Conservation (phyloP, 2,797 vertebrate species). For the Cottoperca gobio region DNA sequence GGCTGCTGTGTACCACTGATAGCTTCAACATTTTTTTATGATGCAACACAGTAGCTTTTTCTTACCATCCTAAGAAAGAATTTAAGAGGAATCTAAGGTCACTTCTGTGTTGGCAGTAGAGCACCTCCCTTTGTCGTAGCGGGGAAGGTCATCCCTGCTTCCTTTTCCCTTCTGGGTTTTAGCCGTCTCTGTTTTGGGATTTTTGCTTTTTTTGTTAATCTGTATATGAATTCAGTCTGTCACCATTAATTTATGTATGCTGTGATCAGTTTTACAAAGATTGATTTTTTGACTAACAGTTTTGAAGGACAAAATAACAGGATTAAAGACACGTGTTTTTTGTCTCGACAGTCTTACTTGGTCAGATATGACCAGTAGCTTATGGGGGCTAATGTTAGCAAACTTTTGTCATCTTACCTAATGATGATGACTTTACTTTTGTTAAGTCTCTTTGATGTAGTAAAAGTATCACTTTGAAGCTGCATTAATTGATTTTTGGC, state of each 20-base stretch:
- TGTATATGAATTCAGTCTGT: neutral
- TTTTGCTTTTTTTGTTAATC: neutral
- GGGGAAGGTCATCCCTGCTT: neutral
- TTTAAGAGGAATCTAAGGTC: conserved; percentile 1
- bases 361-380: too few species aligned
- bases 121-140: neutral
- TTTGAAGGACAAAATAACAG: neutral
- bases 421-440: neutral
- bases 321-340: neutral
- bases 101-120: neutral
- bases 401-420: too few species aligned
- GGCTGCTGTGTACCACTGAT: conserved; percentile 31
- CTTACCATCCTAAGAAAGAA: conserved; percentile 24
- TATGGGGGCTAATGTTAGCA: neutral
- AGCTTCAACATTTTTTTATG: conserved; percentile 22
- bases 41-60: conserved; percentile 32
- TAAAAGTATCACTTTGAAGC: too few species aligned
- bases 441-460: neutral
- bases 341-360: neutral
- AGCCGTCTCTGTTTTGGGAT: neutral
- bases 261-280: neutral
- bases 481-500: too few species aligned
- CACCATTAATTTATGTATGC: neutral
- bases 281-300: too few species aligned
- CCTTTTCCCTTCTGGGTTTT: neutral